These are phyloP conservation scores for Branchellion lobata DNA, from an alignment of 2,888 invertebrate genomes.

Conservation along the genomic window DNA sequence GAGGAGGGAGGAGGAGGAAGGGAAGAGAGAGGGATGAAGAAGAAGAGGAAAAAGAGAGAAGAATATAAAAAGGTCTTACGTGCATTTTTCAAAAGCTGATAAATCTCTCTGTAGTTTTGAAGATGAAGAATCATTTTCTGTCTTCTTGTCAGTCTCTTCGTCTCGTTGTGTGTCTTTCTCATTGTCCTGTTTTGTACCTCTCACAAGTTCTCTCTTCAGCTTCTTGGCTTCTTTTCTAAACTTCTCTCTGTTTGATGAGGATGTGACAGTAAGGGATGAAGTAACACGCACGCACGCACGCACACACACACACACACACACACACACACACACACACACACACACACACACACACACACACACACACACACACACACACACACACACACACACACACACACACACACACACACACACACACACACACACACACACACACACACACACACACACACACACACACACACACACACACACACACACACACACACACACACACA, in stretches of 20 bases:
- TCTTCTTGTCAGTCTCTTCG: constrained; percentile 44
- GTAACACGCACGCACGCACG: background rate
- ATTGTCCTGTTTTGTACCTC: constrained; percentile 43
- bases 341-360: constrained; percentile 21
- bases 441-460: constrained; percentile 24
- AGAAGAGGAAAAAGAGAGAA: no score
- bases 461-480: constrained; percentile 29
- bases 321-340: constrained; percentile 18
- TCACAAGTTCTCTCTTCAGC: constrained; percentile 30
- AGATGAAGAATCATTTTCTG: background rate
- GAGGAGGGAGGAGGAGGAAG: no score
- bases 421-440: constrained; percentile 21
- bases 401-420: constrained; percentile 29
- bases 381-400: constrained; percentile 29
- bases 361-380: constrained; percentile 24
- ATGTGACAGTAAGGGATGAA: background rate
- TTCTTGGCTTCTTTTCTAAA: constrained; percentile 31
- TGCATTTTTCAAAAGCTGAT: constrained; percentile 57
- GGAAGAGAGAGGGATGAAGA: no score
- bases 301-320: constrained; percentile 19
- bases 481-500: constrained; percentile 29
- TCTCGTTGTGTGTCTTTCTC: constrained; percentile 49
- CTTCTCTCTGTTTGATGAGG: constrained; percentile 57
- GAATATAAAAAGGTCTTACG: constrained; percentile 52
- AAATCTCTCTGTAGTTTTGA: constrained; percentile 54